phyloP scores from a whole-genome alignment of 1,140 invertebrate genomes.

The Euglossa dilemma region DNA sequence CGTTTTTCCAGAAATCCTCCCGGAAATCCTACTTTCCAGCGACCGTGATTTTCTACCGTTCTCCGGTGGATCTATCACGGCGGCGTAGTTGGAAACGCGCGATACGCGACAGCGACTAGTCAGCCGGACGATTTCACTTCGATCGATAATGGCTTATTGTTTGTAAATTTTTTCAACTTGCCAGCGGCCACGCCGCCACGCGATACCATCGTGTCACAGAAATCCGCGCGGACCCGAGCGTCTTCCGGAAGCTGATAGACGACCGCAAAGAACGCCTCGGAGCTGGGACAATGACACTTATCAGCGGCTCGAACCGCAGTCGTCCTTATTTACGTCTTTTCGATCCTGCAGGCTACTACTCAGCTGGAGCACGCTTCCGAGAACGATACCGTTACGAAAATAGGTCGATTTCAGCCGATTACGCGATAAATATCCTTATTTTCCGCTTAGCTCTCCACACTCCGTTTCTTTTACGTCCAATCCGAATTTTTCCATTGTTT shows the following conservation, averaged over 20 bases:
- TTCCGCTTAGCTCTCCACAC: neutral
- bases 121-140: neutral
- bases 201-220: constrained; percentile 45
- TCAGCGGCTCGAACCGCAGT: constrained; percentile 68
- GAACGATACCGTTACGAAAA: constrained; percentile 26
- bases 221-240: constrained; percentile 51
- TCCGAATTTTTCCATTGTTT: no score
- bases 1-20: no score
- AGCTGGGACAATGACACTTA: constrained; percentile 71
- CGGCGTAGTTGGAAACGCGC: neutral
- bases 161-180: constrained; percentile 38
- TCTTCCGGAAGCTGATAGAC: constrained; percentile 71
- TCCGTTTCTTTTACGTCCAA: no score
- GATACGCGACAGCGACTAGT: neutral
- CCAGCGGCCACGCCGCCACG: neutral
- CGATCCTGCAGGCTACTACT: constrained; percentile 8
- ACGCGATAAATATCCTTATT: neutral
- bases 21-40: no score
- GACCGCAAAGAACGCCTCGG: constrained; percentile 66
- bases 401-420: neutral
- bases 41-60: no score
- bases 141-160: constrained; percentile 31
- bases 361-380: constrained; percentile 32
- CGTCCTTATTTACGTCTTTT: constrained; percentile 50
- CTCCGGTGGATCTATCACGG: no score